Conservation (phyloP, 2,797 vertebrate genomes). For the Ctenosaura bakeri region DNA sequence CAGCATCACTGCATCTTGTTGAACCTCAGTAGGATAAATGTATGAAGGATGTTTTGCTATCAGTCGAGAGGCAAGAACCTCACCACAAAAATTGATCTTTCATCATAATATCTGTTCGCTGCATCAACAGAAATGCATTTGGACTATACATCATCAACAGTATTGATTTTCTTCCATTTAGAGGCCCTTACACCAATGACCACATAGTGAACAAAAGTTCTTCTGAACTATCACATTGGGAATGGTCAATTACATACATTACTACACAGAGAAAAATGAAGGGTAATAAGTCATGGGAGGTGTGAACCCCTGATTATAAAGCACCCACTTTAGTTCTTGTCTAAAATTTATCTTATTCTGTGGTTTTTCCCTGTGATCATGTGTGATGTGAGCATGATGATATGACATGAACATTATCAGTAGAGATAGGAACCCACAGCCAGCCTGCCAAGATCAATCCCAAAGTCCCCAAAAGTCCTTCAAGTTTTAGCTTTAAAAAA, state of each 20-base stretch:
- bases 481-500: too few species aligned
- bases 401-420: background rate
- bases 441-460: too few species aligned
- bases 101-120: constrained; percentile 62
- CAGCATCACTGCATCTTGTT: constrained; percentile 28
- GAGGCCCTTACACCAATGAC: constrained; percentile 69
- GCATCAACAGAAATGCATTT: constrained; percentile 68
- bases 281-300: constrained; percentile 69
- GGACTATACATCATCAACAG: constrained; percentile 57
- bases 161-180: constrained; percentile 72
- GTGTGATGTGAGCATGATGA: constrained; percentile 65
- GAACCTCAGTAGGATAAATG: constrained; percentile 45
- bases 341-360: constrained; percentile 69
- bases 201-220: constrained; percentile 68
- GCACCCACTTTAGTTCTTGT: constrained; percentile 65
- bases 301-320: constrained; percentile 65
- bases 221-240: constrained; percentile 59
- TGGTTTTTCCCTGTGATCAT: constrained; percentile 68
- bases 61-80: constrained; percentile 62
- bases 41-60: constrained; percentile 68
- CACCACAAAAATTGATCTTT: constrained; percentile 69
- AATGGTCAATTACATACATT: constrained; percentile 72
- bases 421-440: too few species aligned
- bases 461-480: too few species aligned
- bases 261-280: constrained; percentile 63